These are phyloP conservation scores for Lepidurus couesii DNA, from an alignment of 1,140 invertebrate species.

Conservation along the genomic window DNA sequence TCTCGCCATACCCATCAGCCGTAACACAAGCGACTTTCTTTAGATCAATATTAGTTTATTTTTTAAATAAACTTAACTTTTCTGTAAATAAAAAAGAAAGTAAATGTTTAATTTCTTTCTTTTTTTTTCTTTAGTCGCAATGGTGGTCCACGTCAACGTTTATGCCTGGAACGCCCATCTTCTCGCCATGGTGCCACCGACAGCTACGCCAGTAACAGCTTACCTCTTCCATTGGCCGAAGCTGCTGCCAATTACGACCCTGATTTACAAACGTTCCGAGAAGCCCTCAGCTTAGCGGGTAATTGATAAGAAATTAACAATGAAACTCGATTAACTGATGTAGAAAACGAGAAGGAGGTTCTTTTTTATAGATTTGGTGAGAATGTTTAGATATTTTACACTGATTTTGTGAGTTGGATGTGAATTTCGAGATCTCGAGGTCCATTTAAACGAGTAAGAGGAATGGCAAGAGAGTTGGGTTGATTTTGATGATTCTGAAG, in stretches of 20 bases:
- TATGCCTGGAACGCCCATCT: constrained; percentile 46
- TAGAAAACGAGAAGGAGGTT: no score
- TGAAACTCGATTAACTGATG: no score
- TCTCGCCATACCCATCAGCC: constrained; percentile 3
- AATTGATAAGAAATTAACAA: background rate
- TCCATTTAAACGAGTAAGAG: no score
- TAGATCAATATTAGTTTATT: constrained; percentile 22
- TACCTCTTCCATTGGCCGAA: constrained; percentile 36
- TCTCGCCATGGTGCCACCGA: constrained; percentile 38
- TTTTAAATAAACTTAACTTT: background rate
- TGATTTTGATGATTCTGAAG: no score
- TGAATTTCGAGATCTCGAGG: no score
- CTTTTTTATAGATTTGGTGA: no score
- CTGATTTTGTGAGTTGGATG: no score
- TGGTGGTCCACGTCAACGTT: constrained; percentile 49
- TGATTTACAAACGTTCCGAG: constrained; percentile 65
- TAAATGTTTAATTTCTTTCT: constrained; percentile 31
- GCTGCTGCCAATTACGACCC: constrained; percentile 46
- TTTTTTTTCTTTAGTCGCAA: constrained; percentile 47
- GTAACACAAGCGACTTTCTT: constrained; percentile 24
- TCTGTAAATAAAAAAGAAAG: background rate
- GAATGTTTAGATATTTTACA: no score
- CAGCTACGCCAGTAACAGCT: constrained; percentile 38
- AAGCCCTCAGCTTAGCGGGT: constrained; percentile 61
- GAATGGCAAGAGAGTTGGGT: no score